These are phyloP conservation scores for Gobionotothen gibberifrons DNA, from an alignment of 2,797 vertebrate species.

Conservation along the genomic window DNA sequence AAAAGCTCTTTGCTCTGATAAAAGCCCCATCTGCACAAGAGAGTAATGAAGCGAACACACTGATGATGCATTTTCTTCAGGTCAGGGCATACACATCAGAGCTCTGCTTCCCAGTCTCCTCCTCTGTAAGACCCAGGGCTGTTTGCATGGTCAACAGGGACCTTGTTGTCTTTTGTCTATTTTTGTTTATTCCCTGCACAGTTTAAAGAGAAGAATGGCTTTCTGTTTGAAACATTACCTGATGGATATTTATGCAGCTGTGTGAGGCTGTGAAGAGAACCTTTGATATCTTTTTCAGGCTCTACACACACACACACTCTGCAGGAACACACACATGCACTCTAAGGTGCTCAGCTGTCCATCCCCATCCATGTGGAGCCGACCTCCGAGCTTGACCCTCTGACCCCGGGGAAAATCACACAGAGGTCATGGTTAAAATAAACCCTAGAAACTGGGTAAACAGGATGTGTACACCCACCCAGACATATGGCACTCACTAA, in stretches of 20 bases:
- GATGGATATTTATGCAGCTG: slow-evolving; percentile 87
- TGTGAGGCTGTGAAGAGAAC: slow-evolving; percentile 77
- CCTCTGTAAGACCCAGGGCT: slow-evolving; percentile 48
- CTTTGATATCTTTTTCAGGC: slow-evolving; percentile 77
- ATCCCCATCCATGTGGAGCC: slow-evolving; percentile 55
- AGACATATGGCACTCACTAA: slow-evolving; percentile 65
- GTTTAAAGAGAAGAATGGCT: slow-evolving; percentile 77
- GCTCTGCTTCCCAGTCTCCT: slow-evolving; percentile 47
- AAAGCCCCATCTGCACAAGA: slow-evolving; percentile 62
- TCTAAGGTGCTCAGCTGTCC: slow-evolving; percentile 78
- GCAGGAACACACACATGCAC: slow-evolving; percentile 45
- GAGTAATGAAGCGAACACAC: slow-evolving; percentile 59
- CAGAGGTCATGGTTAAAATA: slow-evolving; percentile 72
- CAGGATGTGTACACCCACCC: slow-evolving; percentile 72
- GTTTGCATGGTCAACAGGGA: slow-evolving; percentile 68
- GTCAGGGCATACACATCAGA: slow-evolving; percentile 55
- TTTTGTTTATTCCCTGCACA: slow-evolving; percentile 76
- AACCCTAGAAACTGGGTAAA: slow-evolving; percentile 69
- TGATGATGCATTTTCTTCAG: slow-evolving; percentile 65
- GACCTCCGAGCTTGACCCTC: slow-evolving; percentile 54
- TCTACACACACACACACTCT: slow-evolving; percentile 24
- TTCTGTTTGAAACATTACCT: slow-evolving; percentile 80
- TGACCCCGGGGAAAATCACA: slow-evolving; percentile 41
- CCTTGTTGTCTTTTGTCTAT: slow-evolving; percentile 78
- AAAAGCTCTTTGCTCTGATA: slow-evolving; percentile 52